Evolutionary conservation across 2,797 vertebrate species (phyloP), one percentile per base, ranked within the genome.

Genomic region (Scleropages formosus): DNA sequence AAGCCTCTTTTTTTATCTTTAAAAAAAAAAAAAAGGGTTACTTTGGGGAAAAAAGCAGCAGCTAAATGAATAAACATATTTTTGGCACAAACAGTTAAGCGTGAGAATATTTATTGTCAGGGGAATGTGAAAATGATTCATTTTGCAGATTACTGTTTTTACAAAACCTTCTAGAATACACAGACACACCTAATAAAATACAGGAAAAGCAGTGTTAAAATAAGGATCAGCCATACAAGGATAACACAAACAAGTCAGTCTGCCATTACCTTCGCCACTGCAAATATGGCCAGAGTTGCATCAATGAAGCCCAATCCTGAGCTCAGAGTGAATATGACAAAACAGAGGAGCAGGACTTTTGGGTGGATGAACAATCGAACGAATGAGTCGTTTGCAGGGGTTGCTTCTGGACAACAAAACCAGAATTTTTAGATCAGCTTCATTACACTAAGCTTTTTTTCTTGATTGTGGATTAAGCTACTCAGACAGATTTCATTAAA

Each of bases 261-360:
- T 69, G 79, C 53, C 8, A 76, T 86, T 85, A 98, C 97, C 89
- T 87, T 94, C 63, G 95, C 73, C 31, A 94, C 86, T 22, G 96
- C 92, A 85, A 95, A 98, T 0, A 98, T 88, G n/a, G 98, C 97
- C 86, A 99, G 86, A 0, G 94, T 96, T 9, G 96, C 93, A 76
- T 98, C 96, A 68, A 98, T 84, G 88, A 98, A 97, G 53, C 94
- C 92, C 61, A 99, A 82, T 74, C 94, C 93, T 0, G 93, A 84
- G 75, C 96, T 97, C 0, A 97, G 63, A 0, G 94, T 95, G 85
- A 94, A 94, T 63, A 96, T 81, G 58, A 85, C 80, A 4, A 94
- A 87, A 84, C 93, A 93, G 62, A 98, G 85, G 10, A 98, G 47
- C 16, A 93, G 1, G 4, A 97, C 81, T 89, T 97, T 96, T 0